A percentile compares a stretch with the other conserved stretches of the same genome.
phyloP scores from a whole-genome alignment of 1,140 invertebrate genomes.

The Rhagoletis pomonella region DNA sequence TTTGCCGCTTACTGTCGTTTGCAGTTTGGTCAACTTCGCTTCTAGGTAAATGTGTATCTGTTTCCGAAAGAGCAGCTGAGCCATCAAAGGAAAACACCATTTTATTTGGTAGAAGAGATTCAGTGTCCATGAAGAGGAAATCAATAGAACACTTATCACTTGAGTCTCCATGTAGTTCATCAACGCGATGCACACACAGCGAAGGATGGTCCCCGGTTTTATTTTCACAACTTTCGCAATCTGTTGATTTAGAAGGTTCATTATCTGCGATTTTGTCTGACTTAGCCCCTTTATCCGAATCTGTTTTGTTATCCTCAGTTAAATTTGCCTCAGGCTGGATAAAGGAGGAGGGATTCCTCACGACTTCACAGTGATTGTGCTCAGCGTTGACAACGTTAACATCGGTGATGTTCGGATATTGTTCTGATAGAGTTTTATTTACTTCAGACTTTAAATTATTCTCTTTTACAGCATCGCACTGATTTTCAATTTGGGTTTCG shows the following conservation, averaged over 20 bases:
- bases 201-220: neutral
- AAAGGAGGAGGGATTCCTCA: too few relatives aligned
- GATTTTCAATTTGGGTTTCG: neutral
- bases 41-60: neutral
- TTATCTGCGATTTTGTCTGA: neutral
- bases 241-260: neutral
- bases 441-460: neutral
- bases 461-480: neutral
- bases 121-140: constrained; percentile 2
- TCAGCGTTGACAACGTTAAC: neutral
- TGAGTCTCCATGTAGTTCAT: constrained; percentile 13
- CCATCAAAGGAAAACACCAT: neutral
- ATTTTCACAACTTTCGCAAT: neutral
- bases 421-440: neutral
- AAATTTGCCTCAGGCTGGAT: neutral
- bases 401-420: neutral
- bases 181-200: neutral
- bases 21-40: neutral
- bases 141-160: constrained; percentile 9
- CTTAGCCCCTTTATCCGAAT: too few relatives aligned
- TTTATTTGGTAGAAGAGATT: neutral
- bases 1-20: neutral
- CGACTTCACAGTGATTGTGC: neutral
- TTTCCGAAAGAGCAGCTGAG: neutral
- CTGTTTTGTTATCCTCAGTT: neutral